These are phyloP conservation scores for Eurystomus glaucurus DNA, from an alignment of 2,797 vertebrate genomes.

Conservation along the genomic window DNA sequence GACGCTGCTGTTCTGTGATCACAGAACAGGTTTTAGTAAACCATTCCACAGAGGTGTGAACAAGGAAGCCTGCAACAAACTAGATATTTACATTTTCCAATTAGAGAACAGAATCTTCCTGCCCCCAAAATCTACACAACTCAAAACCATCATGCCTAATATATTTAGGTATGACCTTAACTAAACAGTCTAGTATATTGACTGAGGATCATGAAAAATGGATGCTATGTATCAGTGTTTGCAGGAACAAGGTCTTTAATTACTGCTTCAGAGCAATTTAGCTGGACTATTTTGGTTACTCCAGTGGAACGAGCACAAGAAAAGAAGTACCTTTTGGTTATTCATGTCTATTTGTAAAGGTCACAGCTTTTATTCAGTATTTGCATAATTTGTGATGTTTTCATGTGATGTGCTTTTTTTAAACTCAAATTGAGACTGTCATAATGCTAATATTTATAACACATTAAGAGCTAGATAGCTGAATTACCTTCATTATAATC, in stretches of 20 bases:
- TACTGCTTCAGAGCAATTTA: not conserved
- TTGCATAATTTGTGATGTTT: not conserved
- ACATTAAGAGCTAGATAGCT: not conserved
- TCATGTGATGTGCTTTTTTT: not conserved
- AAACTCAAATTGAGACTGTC: not conserved
- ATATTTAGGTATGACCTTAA: not conserved
- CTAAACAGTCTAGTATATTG: not conserved
- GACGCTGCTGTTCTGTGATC: not conserved
- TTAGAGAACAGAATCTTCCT: not conserved
- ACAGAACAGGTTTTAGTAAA: not conserved
- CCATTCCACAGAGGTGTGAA: not conserved
- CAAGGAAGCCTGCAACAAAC: not conserved
- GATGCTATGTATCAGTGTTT: not conserved
- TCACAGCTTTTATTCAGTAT: not conserved
- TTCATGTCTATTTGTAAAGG: not conserved
- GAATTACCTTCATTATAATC: constrained; percentile 95
- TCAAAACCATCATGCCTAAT: not conserved
- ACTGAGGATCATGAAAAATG: not conserved
- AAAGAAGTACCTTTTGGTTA: not conserved
- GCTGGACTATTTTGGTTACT: not conserved
- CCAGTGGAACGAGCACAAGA: not conserved
- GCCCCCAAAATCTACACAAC: not conserved
- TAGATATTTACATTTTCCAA: not conserved
- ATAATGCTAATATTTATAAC: rapidly evolving
- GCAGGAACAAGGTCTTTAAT: not conserved